Conservation (phyloP, 1,140 invertebrate species). For the Parasteatoda tepidariorum region DNA sequence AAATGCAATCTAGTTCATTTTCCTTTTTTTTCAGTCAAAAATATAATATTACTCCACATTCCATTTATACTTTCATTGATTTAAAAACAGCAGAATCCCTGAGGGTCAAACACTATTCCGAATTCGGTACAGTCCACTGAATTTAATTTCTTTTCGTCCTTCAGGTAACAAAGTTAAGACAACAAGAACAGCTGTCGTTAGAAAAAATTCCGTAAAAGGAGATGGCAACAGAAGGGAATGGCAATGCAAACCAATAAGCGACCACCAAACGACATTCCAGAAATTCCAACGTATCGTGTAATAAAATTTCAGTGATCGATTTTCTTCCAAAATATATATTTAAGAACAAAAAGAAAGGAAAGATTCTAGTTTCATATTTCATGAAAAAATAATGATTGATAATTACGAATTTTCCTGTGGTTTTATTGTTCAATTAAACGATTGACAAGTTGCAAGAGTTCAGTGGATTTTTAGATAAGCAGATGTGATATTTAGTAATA, state of each 20-base stretch:
- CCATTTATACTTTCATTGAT: no score
- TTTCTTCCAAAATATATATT: not conserved
- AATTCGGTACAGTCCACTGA: not conserved
- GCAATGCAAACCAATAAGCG: not conserved
- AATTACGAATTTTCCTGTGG: no score
- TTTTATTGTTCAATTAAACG: no score
- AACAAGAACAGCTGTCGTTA: not conserved
- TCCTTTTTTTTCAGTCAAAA: no score
- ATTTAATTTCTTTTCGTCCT: conserved; percentile 33
- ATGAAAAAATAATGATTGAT: no score
- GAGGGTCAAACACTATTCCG: not conserved
- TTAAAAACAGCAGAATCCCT: no score
- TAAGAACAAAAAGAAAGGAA: not conserved
- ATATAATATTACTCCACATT: no score
- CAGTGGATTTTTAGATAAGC: not conserved
- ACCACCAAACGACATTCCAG: conserved; percentile 29
- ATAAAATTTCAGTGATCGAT: not conserved
- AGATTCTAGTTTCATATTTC: no score
- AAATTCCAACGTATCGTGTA: not conserved
- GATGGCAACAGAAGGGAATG: not conserved
- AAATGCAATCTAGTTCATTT: no score
- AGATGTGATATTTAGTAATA: not conserved
- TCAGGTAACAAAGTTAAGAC: conserved; percentile 32
- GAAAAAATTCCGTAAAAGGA: not conserved
- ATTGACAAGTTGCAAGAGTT: no score